Evolutionary conservation across 2,888 invertebrate species (phyloP).

Genomic region (Zygothrica quintamaculata): DNA sequence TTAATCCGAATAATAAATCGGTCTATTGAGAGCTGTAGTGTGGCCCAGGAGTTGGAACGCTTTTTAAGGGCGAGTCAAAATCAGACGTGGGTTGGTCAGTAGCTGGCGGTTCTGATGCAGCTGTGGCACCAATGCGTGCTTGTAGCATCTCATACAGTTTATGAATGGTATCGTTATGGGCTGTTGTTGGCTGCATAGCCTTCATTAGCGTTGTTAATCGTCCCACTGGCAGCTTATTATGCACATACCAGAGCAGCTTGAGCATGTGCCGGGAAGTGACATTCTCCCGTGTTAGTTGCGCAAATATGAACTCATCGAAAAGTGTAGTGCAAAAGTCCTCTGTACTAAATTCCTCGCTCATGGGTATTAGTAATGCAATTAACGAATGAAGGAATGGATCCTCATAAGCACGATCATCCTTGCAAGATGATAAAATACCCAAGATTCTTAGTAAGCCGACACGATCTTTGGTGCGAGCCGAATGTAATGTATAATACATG

Average conservation of each 20-base stretch:
- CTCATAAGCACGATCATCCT: conserved; percentile 96
- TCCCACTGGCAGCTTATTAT: conserved; percentile 91
- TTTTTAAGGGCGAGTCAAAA: conserved; percentile 93
- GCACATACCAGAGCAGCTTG: conserved; percentile 93
- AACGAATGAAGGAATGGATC: conserved; percentile 97
- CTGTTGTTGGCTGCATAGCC: conserved; percentile 86
- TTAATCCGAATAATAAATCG: no score
- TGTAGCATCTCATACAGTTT: conserved; percentile 91
- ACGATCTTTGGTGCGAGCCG: conserved; percentile 92
- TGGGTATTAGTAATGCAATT: conserved; percentile 91
- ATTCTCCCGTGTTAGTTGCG: conserved; percentile 94
- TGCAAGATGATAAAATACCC: conserved; percentile 95
- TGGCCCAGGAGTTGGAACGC: conserved; percentile 93
- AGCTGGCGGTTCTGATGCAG: conserved; percentile 87
- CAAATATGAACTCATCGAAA: conserved; percentile 98
- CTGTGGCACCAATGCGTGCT: conserved; percentile 90
- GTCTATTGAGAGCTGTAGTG: conserved; percentile 84
- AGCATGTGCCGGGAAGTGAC: conserved; percentile 93
- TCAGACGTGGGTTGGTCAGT: conserved; percentile 89
- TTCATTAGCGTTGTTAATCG: conserved; percentile 86
- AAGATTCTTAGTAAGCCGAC: conserved; percentile 93
- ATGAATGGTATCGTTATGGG: conserved; percentile 94
- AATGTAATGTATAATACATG: conserved; percentile 97
- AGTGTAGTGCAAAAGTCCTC: conserved; percentile 98
- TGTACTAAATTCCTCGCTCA: conserved; percentile 96